Conservation (phyloP, 92 coral and sea anemone genomes). For the Galaxea fascicularis region DNA sequence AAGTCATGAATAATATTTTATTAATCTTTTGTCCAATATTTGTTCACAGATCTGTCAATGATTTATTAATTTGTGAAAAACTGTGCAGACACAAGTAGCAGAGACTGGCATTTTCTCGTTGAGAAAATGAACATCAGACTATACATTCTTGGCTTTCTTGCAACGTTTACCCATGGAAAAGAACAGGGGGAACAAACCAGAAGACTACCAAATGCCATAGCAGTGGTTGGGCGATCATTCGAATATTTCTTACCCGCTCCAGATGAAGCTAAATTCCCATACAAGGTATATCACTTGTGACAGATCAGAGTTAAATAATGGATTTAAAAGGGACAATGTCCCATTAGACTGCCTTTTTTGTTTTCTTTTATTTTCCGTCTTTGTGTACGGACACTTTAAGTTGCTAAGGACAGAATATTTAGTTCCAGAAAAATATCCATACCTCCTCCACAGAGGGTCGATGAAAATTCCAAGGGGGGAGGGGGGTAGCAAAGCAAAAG, state of each 20-base stretch:
- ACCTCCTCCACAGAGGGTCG: no score
- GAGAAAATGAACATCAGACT: conserved; percentile 24
- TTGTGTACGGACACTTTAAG: no score
- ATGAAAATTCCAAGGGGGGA: no score
- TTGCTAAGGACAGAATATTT: no score
- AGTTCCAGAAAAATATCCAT: no score
- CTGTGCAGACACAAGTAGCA: background rate
- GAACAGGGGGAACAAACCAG: conserved; percentile 11
- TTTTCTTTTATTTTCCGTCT: no score
- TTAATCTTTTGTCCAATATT: background rate
- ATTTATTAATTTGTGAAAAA: background rate
- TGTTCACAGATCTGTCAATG: conserved; percentile 32
- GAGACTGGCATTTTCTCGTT: background rate
- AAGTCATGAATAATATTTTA: no score
- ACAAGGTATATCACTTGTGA: conserved; percentile 17
- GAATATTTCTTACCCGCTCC: conserved; percentile 69
- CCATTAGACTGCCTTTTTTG: no score
- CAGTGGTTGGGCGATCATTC: conserved; percentile 87
- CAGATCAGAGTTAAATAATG: no score
- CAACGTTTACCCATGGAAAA: conserved; percentile 2
- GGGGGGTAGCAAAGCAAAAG: no score
- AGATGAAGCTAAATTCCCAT: conserved; percentile 32
- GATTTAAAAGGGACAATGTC: no score
- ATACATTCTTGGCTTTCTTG: conserved; percentile 4
- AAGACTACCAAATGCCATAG: conserved; percentile 83